These are phyloP conservation scores for Bellardia pandia DNA, from an alignment of 2,888 invertebrate genomes.

Conservation along the genomic window DNA sequence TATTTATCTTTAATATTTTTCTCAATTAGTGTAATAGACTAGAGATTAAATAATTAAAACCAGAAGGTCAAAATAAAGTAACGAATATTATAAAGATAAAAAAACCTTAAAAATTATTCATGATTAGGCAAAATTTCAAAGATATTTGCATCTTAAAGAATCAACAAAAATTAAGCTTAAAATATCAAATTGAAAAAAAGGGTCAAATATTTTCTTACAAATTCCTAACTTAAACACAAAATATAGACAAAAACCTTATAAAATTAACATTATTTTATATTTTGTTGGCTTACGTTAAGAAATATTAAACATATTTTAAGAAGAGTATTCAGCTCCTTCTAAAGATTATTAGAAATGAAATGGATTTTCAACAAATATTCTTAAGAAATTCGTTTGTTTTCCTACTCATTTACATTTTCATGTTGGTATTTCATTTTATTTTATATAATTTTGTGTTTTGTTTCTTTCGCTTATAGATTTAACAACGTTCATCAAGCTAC, in stretches of 20 bases:
- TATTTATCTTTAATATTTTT: background rate
- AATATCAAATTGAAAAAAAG: background rate
- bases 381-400: constrained; percentile 29
- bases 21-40: constrained; percentile 31
- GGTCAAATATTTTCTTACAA: background rate
- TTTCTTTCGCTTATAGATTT: constrained; percentile 78
- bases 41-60: constrained; percentile 7
- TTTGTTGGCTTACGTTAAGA: background rate
- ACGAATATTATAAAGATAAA: background rate
- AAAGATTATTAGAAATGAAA: background rate
- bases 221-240: background rate
- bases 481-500: constrained; percentile 83
- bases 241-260: constrained; percentile 2
- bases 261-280: constrained; percentile 12
- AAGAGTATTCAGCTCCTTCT: background rate
- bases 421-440: constrained; percentile 3
- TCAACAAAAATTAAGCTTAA: constrained; percentile 7
- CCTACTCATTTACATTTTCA: constrained; percentile 36
- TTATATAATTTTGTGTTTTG: constrained; percentile 29
- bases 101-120: background rate
- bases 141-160: background rate
- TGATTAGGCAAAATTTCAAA: constrained; percentile 18
- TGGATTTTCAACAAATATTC: constrained; percentile 18
- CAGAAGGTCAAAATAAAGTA: background rate
- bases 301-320: constrained; percentile 16